These are phyloP conservation scores for Heliconius hewitsoni DNA, from an alignment of 1,140 invertebrate genomes.

Conservation along the genomic window DNA sequence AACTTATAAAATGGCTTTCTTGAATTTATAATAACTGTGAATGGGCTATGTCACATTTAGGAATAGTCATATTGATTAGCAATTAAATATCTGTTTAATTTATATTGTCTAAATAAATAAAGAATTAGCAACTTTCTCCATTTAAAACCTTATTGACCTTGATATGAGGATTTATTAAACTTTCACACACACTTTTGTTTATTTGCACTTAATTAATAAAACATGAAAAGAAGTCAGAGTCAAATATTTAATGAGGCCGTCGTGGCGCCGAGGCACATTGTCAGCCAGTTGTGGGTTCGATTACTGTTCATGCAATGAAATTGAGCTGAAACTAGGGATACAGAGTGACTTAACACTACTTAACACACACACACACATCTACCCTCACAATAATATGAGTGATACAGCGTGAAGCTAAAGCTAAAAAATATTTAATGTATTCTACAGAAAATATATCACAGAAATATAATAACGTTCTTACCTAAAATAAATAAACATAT, in stretches of 20 bases:
- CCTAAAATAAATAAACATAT: constrained; percentile 55
- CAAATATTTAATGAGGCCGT: background rate
- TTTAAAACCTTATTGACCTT: background rate
- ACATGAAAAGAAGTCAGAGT: background rate
- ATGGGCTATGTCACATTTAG: background rate
- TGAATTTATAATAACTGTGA: too few species aligned
- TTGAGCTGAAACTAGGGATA: too few species aligned
- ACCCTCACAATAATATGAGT: too few species aligned
- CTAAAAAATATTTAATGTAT: too few species aligned
- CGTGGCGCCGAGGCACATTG: too few species aligned
- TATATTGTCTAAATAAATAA: background rate
- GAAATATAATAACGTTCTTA: constrained; percentile 42
- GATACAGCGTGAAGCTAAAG: too few species aligned
- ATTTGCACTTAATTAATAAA: background rate
- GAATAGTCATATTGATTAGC: background rate
- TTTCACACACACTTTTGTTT: background rate
- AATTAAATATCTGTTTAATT: background rate
- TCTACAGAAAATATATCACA: background rate
- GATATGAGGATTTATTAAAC: background rate
- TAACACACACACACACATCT: too few species aligned
- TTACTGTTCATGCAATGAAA: too few species aligned
- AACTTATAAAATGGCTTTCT: background rate
- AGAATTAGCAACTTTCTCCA: background rate
- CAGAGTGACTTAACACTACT: too few species aligned
- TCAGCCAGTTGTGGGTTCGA: too few species aligned